Percentiles rank a stretch among this genome's conserved stretches.
Conservation (phyloP, 2,888 invertebrate species). For the Callyntrura guangdongensis region DNA sequence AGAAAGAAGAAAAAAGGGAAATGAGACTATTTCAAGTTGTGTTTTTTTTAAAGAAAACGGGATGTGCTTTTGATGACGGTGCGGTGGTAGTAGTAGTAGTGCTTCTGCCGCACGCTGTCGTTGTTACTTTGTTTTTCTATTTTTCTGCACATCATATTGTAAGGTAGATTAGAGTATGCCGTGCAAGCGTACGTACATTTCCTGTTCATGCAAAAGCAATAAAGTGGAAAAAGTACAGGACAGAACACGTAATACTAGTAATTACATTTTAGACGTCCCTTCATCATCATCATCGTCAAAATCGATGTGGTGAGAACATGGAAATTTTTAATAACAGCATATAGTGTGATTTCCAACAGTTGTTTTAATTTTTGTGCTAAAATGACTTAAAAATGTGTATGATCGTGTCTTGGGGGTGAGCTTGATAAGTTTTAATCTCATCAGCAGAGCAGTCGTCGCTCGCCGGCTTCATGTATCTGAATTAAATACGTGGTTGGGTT, state of each 20-base stretch:
- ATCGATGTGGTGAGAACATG: slow-evolving; percentile 35
- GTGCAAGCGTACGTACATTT: slow-evolving; percentile 9
- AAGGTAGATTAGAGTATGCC: slow-evolving; percentile 7
- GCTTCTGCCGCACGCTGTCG: too few relatives aligned
- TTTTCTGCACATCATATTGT: not conserved
- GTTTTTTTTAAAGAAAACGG: slow-evolving; percentile 56
- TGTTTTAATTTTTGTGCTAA: slow-evolving; percentile 12
- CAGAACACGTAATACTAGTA: slow-evolving; percentile 45
- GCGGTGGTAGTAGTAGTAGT: not conserved
- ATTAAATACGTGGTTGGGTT: slow-evolving; percentile 1
- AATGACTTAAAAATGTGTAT: not conserved
- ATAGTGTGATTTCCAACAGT: slow-evolving; percentile 27
- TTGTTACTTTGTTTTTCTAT: not conserved
- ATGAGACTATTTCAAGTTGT: slow-evolving; percentile 58
- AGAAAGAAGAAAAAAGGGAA: slow-evolving; percentile 53
- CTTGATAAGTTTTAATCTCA: slow-evolving; percentile 40
- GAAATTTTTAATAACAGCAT: slow-evolving; percentile 23
- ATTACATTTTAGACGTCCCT: slow-evolving; percentile 14
- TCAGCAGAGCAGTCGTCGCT: too few relatives aligned
- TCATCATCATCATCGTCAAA: not conserved
- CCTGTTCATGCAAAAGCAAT: slow-evolving; percentile 54
- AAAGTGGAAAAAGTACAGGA: slow-evolving; percentile 11
- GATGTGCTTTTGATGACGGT: slow-evolving; percentile 31
- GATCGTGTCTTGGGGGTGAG: not conserved
- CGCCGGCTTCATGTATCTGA: not conserved